A percentile compares a stretch with the other conserved stretches of the same genome.
These are phyloP conservation scores for Lepidostoma basale DNA, from an alignment of 1,140 invertebrate genomes.

Conservation along the genomic window DNA sequence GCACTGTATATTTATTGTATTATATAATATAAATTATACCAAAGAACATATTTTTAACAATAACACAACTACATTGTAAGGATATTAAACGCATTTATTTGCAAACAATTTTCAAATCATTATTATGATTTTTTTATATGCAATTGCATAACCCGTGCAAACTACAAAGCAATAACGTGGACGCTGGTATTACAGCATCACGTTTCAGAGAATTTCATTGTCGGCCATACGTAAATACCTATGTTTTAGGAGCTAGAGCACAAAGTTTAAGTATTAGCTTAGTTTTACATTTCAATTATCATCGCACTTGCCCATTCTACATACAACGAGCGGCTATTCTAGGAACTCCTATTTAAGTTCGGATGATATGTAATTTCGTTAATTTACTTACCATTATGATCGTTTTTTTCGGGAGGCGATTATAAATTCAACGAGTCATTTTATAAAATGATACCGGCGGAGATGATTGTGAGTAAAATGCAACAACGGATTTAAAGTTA, in stretches of 20 bases:
- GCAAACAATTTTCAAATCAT: too few species aligned
- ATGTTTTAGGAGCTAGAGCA: background rate
- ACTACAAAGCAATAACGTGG: background rate
- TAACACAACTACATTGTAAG: too few species aligned
- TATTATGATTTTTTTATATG: background rate
- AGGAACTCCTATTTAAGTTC: slow-evolving; percentile 3
- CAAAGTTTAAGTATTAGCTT: background rate
- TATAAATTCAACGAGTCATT: slow-evolving; percentile 39
- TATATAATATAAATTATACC: too few species aligned
- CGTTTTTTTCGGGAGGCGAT: slow-evolving; percentile 22
- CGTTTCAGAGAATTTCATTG: background rate
- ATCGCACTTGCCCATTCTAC: background rate
- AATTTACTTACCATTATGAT: slow-evolving; percentile 25
- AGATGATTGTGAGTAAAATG: too few species aligned
- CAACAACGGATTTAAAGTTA: too few species aligned
- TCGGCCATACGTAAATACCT: background rate
- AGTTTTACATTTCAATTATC: background rate
- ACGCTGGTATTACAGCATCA: background rate
- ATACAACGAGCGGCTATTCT: background rate
- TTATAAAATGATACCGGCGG: slow-evolving; percentile 28
- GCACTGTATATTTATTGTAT: too few species aligned
- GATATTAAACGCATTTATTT: too few species aligned
- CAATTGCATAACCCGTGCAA: background rate
- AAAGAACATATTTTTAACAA: too few species aligned
- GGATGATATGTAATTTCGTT: slow-evolving; percentile 23